Evolutionary conservation across 2,797 vertebrate genomes (phyloP).

Genomic region (Siniperca undulata): DNA sequence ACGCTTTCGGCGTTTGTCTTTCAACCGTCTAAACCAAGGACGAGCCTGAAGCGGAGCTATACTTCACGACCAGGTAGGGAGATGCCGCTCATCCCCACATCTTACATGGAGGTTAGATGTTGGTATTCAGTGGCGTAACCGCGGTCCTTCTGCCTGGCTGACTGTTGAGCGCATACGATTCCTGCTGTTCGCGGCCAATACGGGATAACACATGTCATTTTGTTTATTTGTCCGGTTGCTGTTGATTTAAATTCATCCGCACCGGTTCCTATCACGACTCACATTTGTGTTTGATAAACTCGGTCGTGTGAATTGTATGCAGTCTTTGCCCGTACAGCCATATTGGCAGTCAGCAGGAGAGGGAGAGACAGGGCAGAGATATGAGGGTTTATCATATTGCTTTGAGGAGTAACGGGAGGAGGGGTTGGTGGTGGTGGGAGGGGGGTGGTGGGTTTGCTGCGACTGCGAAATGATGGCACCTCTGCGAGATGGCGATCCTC

Average conservation of each 20-base stretch:
- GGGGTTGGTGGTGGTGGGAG: not conserved
- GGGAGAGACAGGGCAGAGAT: conserved; percentile 39
- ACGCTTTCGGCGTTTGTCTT: conserved; percentile 75
- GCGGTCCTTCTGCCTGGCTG: conserved; percentile 49
- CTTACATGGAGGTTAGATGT: conserved; percentile 52
- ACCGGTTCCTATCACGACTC: not conserved
- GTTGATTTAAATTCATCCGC: not conserved
- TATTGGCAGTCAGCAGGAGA: conserved; percentile 68
- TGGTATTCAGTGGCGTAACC: conserved; percentile 70
- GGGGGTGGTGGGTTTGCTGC: conserved; percentile 39
- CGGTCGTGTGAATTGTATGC: conserved; percentile 30
- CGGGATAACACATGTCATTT: conserved; percentile 4
- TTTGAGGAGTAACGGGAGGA: conserved; percentile 67
- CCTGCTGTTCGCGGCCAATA: conserved; percentile 8
- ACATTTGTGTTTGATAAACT: conserved; percentile 5
- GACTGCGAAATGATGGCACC: conserved; percentile 76
- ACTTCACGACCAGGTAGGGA: conserved; percentile 79
- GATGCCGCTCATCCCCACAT: conserved; percentile 37
- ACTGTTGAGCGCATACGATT: conserved; percentile 47
- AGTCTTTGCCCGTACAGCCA: conserved; percentile 69
- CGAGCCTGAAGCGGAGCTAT: conserved; percentile 75
- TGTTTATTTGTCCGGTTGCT: not conserved
- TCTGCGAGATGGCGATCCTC: conserved; percentile 81
- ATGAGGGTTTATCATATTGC: conserved; percentile 71
- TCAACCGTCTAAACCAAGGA: conserved; percentile 73